Conservation (phyloP, 2,888 invertebrate species). For the Branchellion lobata region DNA sequence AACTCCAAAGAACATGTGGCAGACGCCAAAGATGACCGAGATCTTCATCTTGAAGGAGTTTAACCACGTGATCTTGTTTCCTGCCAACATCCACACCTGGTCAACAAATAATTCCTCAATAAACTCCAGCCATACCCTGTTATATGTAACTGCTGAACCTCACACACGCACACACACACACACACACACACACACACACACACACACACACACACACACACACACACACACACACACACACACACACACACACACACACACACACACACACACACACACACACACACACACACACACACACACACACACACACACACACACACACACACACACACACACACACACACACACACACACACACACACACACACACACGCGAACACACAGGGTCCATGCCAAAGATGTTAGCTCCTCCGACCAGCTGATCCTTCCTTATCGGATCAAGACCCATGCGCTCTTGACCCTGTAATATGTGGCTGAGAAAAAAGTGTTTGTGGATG, state of each 20-base stretch:
- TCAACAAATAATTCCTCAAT: too few species aligned
- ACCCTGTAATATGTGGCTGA: not conserved
- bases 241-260: too few species aligned
- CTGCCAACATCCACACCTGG: slow-evolving; percentile 68
- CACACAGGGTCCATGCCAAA: slow-evolving; percentile 79
- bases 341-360: too few species aligned
- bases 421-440: slow-evolving; percentile 43
- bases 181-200: not conserved
- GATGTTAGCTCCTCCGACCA: slow-evolving; percentile 71
- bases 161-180: too few species aligned
- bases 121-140: too few species aligned
- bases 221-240: not conserved
- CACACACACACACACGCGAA: not conserved
- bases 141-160: too few species aligned
- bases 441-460: slow-evolving; percentile 22
- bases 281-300: too few species aligned
- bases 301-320: too few species aligned
- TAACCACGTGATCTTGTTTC: slow-evolving; percentile 87
- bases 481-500: not conserved
- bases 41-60: slow-evolving; percentile 94
- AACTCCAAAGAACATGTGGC: slow-evolving; percentile 96
- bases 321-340: too few species aligned
- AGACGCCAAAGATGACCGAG: slow-evolving; percentile 90
- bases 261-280: too few species aligned
- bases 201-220: not conserved